Conservation (phyloP, 2,888 invertebrate genomes). For the Tipula confusa region DNA sequence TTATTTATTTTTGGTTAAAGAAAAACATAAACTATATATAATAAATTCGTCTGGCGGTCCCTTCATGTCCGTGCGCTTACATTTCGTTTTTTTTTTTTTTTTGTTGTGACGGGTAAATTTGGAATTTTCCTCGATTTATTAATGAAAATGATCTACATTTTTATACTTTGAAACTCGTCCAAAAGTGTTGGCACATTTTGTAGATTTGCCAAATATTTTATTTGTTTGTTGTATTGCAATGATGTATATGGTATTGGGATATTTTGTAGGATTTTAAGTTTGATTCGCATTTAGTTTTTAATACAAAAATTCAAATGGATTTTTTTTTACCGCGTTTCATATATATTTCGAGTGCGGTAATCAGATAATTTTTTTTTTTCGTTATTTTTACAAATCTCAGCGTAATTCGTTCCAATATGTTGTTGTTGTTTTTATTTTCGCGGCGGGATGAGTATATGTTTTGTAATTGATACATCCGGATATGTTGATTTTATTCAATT, state of each 20-base stretch:
- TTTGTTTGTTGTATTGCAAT: not conserved
- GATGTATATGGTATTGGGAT: too few relatives aligned
- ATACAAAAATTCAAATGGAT: not conserved
- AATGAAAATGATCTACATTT: not conserved
- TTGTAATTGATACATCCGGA: slow-evolving; percentile 31
- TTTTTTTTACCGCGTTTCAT: not conserved
- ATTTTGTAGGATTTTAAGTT: not conserved
- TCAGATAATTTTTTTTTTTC: not conserved
- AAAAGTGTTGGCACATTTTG: not conserved
- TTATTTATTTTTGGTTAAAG: not conserved
- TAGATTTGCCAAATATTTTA: not conserved
- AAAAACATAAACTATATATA: not conserved
- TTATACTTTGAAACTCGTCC: not conserved
- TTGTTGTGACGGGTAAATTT: not conserved
- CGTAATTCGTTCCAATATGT: not conserved
- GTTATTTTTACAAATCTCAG: not conserved
- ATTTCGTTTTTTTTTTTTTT: too few relatives aligned
- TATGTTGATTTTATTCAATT: slow-evolving; percentile 31
- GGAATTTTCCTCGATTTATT: not conserved
- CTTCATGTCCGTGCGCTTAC: not conserved
- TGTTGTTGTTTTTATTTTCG: not conserved
- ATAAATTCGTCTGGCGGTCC: not conserved
- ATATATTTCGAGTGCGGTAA: not conserved
- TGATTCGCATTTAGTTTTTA: not conserved
- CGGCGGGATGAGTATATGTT: slow-evolving; percentile 25